These are phyloP conservation scores for Rhinatrema bivittatum DNA, from an alignment of 2,797 vertebrate genomes.

Conservation along the genomic window DNA sequence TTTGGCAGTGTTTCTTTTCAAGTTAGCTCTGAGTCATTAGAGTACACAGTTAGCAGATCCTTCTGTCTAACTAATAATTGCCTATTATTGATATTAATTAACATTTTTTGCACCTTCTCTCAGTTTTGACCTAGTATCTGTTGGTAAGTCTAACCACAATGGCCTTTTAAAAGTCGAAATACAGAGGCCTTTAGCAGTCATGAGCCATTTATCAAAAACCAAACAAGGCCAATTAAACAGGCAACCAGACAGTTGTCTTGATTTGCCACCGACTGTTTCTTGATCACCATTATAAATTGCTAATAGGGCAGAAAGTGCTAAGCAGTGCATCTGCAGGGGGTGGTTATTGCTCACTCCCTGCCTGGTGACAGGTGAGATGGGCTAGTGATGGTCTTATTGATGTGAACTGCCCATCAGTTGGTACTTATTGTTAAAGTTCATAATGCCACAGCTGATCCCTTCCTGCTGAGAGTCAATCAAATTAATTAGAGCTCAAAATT, in stretches of 20 bases:
- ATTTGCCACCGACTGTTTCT: constrained; percentile 96
- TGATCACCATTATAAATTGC: constrained; percentile 99
- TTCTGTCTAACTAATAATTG: constrained; percentile 99
- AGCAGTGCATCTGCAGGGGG: constrained; percentile 66
- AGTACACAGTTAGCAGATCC: constrained; percentile 93
- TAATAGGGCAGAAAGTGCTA: constrained; percentile 95
- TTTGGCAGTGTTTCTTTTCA: constrained; percentile 87
- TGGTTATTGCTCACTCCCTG: constrained; percentile 78
- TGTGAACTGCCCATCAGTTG: constrained; percentile 78
- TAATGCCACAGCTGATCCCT: constrained; percentile 74
- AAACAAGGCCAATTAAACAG: constrained; percentile 98
- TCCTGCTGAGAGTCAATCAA: constrained; percentile 81
- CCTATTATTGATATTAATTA: constrained; percentile 99
- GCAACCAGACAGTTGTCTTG: constrained; percentile 93
- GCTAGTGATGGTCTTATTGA: constrained; percentile 78
- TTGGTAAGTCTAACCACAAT: constrained; percentile 95
- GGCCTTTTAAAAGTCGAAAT: constrained; percentile 95
- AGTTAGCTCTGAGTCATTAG: constrained; percentile 94
- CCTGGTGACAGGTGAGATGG: constrained; percentile 84
- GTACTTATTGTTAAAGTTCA: constrained; percentile 79
- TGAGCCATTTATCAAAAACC: constrained; percentile 95
- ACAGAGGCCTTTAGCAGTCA: constrained; percentile 71
- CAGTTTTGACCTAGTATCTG: constrained; percentile 90
- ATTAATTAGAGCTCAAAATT: constrained; percentile 84
- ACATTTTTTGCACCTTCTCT: constrained; percentile 96